These are phyloP conservation scores for Lamellibrachia columna DNA, from an alignment of 2,888 invertebrate species.

Conservation along the genomic window DNA sequence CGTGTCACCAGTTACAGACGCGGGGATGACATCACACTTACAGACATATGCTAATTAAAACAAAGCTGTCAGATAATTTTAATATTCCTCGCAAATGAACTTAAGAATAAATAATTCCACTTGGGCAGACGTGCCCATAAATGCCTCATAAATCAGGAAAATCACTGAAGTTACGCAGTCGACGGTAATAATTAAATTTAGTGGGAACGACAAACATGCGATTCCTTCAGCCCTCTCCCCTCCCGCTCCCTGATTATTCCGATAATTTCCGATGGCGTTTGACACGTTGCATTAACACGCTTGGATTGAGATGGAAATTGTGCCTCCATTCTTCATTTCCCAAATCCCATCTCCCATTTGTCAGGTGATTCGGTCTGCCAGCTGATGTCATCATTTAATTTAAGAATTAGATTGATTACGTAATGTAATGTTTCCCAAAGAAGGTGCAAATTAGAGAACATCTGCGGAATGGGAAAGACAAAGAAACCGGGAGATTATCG, in stretches of 20 bases:
- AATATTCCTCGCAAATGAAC: background rate
- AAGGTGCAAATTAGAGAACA: background rate
- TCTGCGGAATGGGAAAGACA: background rate
- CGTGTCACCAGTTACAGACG: background rate
- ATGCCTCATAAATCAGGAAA: background rate
- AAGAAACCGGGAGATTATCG: background rate
- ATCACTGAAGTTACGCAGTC: background rate
- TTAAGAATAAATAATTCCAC: background rate
- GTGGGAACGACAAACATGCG: background rate
- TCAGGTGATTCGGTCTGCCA: background rate
- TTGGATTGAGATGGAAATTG: background rate
- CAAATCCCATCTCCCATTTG: background rate
- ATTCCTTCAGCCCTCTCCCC: background rate
- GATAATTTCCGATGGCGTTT: background rate
- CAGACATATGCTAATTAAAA: background rate
- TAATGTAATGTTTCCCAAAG: background rate
- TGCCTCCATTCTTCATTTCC: background rate
- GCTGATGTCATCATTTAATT: conserved; percentile 11
- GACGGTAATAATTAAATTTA: background rate
- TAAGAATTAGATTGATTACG: conserved; percentile 10
- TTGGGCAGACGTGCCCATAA: background rate
- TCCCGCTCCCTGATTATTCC: background rate
- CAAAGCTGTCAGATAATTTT: background rate
- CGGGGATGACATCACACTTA: background rate
- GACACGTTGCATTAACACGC: background rate